phyloP scores from a whole-genome alignment of 2,797 vertebrate genomes.

The Taenioides sp. region DNA sequence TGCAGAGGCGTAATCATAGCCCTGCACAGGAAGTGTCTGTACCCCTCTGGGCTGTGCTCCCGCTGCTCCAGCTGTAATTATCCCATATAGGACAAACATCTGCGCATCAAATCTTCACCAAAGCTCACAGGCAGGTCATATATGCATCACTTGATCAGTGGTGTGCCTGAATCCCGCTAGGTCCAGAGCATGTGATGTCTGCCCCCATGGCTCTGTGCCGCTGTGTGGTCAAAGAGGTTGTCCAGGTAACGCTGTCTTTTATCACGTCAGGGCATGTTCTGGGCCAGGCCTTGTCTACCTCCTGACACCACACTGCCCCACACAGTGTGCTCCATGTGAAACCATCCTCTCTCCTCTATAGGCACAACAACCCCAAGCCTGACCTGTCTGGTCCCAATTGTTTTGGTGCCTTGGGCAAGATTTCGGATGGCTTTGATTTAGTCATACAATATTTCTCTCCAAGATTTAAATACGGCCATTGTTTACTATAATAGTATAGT shows the following conservation, averaged over 20 bases:
- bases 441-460: too few species aligned
- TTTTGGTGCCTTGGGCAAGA: too few species aligned
- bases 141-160: conserved; percentile 14
- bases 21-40: conserved; percentile 23
- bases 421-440: too few species aligned
- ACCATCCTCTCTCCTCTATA: too few species aligned
- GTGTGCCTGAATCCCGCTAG: conserved; percentile 8
- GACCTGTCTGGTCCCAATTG: too few species aligned
- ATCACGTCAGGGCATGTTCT: conserved; percentile 40
- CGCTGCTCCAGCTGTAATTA: conserved; percentile 38
- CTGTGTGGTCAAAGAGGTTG: conserved; percentile 52
- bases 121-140: background rate
- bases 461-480: too few species aligned
- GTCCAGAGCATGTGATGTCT: conserved; percentile 27
- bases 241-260: conserved; percentile 55
- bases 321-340: too few species aligned
- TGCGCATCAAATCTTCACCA: conserved; percentile 35
- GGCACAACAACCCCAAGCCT: background rate
- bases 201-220: conserved; percentile 33
- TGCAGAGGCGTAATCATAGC: conserved; percentile 62
- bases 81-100: conserved; percentile 43
- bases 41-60: conserved; percentile 21
- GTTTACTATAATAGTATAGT: too few species aligned
- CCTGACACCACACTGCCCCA: too few species aligned
- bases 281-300: conserved; percentile 13